These are phyloP conservation scores for Paramormyrops kingsleyae DNA, from an alignment of 2,113 vertebrate species.

Conservation along the genomic window DNA sequence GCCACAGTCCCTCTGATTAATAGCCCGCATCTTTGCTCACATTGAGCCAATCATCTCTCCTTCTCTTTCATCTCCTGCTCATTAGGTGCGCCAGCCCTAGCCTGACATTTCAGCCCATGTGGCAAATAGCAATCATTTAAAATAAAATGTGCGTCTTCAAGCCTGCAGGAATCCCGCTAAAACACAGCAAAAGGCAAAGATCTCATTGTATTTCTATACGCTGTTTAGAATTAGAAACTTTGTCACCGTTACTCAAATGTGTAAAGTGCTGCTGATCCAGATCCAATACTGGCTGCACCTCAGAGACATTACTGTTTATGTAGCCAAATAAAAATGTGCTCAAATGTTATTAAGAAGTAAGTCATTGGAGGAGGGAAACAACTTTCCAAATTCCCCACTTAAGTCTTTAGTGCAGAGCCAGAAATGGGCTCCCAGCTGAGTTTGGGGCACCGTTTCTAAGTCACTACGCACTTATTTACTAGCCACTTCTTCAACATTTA, in stretches of 20 bases:
- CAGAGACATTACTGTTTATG: not conserved
- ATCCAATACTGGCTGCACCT: not conserved
- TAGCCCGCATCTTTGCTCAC: conserved; percentile 4
- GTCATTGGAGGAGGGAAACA: not conserved
- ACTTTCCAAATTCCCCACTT: not conserved
- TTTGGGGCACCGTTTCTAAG: no score
- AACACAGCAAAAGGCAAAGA: not conserved
- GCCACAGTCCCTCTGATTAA: conserved; percentile 32
- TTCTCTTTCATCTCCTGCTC: conserved; percentile 45
- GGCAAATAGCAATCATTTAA: conserved; percentile 55
- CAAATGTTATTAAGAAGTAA: not conserved
- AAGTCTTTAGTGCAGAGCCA: not conserved
- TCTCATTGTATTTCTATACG: not conserved
- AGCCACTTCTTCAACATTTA: no score
- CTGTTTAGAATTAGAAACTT: not conserved
- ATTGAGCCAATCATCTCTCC: not conserved
- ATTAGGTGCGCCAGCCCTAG: conserved; percentile 45
- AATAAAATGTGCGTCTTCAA: conserved; percentile 30
- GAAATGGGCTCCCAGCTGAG: not conserved
- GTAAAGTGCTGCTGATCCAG: not conserved
- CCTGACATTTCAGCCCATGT: conserved; percentile 33
- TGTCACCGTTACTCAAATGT: not conserved
- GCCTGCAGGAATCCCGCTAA: not conserved
- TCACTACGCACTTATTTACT: no score
- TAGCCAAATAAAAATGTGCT: not conserved